Evolutionary conservation across 2,888 invertebrate species (phyloP), one percentile per base, ranked within the genome.

Genomic region (Parnassius glacialis): DNA sequence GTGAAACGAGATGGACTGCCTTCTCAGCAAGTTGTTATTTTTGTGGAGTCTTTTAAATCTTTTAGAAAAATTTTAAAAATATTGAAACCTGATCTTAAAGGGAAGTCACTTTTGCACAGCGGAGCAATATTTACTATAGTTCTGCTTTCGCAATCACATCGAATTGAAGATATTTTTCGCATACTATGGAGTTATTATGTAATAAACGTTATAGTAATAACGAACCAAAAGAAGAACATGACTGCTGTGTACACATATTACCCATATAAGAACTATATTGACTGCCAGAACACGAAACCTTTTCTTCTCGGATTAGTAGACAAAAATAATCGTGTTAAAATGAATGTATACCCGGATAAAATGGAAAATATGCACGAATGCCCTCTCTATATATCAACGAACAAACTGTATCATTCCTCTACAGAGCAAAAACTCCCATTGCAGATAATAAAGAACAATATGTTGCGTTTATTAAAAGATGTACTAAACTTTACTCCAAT

Each of bases 401-500:
- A 85, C 59, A 86, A 83, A 67, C 70, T 85, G 1, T 79, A 80
- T 58, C 70, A 79, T 47, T 81, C 81, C 11, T 70, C 73, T 2
- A 78, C 75, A 44, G 83, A 85, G 42, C 72, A 78, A 51, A 82
- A 82, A 64, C 79, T 83, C 51, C 79, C 82, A 43, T 66, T 87
- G 48, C 81, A 87, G 70, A 74, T 80, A 42, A 78, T 82, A 13
- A 85, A 85, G 65, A 83, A 75, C 61, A 65, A 78, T 3, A 76
- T 87, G 25, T 64, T 83, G 0, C 74, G 72, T 51, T 64, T 83
- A n/a, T 70, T 88, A 2, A 70, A 81, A 53, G 79, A 80, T 13
- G 74, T 76, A 9, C 80, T 87, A 77, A 84, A 88, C 68, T 87
- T 87, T 61, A 86, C 84, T 11, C 77, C 84, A 1, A 80, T 85